These are phyloP conservation scores for Nephrocerus scutellatus DNA, from an alignment of 2,888 invertebrate genomes.

Conservation along the genomic window DNA sequence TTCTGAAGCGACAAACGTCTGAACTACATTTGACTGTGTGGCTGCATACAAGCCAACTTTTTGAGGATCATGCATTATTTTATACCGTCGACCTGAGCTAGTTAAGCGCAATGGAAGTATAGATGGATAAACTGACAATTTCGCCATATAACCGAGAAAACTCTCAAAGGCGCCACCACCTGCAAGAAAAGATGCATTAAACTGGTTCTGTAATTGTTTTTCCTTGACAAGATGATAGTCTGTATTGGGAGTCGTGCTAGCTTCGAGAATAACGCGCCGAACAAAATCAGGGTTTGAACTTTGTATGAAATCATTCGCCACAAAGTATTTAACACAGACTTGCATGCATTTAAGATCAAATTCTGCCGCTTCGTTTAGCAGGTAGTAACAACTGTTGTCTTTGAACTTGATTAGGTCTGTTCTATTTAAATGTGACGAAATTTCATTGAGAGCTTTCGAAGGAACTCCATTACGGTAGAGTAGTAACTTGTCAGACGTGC, in stretches of 20 bases:
- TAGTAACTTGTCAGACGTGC: conserved; percentile 29
- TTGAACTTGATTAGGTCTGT: conserved; percentile 36
- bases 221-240: conserved; percentile 57
- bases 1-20: conserved; percentile 57
- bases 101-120: conserved; percentile 64
- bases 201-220: conserved; percentile 43
- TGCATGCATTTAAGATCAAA: conserved; percentile 56
- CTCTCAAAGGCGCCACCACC: conserved; percentile 69
- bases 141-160: conserved; percentile 60
- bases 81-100: conserved; percentile 64
- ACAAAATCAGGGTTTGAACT: conserved; percentile 74
- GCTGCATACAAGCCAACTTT: conserved; percentile 56
- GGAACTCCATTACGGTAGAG: conserved; percentile 31
- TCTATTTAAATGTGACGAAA: conserved; percentile 38
- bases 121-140: conserved; percentile 56
- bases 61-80: conserved; percentile 21
- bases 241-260: conserved; percentile 53
- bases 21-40: conserved; percentile 62
- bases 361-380: conserved; percentile 63
- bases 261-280: conserved; percentile 68
- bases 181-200: conserved; percentile 61
- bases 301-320: conserved; percentile 53
- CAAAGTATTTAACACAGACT: conserved; percentile 37
- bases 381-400: conserved; percentile 53
- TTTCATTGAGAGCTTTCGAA: conserved; percentile 27